phyloP scores from a whole-genome alignment of 2,113 vertebrate genomes.

The Odontesthes bonariensis region DNA sequence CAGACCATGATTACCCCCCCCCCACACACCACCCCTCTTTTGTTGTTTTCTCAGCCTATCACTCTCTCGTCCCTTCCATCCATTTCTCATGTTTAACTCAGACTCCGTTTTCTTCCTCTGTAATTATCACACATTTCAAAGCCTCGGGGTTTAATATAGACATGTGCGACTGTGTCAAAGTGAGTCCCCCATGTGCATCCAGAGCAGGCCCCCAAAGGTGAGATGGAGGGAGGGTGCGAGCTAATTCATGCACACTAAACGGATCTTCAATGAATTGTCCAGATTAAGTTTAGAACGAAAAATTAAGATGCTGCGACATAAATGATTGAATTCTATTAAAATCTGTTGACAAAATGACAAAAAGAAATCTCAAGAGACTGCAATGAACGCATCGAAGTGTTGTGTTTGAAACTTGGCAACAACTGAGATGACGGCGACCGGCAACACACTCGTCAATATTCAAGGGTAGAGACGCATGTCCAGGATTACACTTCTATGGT shows the following conservation, averaged over 20 bases:
- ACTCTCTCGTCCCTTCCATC: constrained; percentile 1
- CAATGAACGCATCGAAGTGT: too few species aligned
- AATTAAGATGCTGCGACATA: too few species aligned
- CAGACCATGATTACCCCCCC: too few species aligned
- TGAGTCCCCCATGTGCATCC: constrained; percentile 19
- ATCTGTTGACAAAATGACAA: too few species aligned
- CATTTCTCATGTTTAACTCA: constrained; percentile 7
- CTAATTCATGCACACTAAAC: not conserved
- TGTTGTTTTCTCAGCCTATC: constrained; percentile 22
- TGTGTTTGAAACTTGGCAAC: too few species aligned
- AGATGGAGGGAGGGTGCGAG: not conserved
- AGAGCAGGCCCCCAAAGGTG: not conserved
- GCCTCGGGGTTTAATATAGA: constrained; percentile 24
- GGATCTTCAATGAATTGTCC: not conserved
- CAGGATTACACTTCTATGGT: too few species aligned
- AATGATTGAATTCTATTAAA: too few species aligned
- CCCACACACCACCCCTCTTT: not conserved
- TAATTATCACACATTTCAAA: constrained; percentile 32
- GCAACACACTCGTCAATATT: too few species aligned
- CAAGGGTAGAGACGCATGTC: too few species aligned
- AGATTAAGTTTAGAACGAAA: not conserved
- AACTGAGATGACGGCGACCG: too few species aligned
- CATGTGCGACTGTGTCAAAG: constrained; percentile 27
- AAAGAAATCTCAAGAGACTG: too few species aligned
- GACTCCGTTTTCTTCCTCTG: constrained; percentile 21